A percentile compares a stretch with the other conserved stretches of the same genome.
These are phyloP conservation scores for Tenualosa thibaudeaui DNA, from an alignment of 2,797 vertebrate species.

Conservation along the genomic window DNA sequence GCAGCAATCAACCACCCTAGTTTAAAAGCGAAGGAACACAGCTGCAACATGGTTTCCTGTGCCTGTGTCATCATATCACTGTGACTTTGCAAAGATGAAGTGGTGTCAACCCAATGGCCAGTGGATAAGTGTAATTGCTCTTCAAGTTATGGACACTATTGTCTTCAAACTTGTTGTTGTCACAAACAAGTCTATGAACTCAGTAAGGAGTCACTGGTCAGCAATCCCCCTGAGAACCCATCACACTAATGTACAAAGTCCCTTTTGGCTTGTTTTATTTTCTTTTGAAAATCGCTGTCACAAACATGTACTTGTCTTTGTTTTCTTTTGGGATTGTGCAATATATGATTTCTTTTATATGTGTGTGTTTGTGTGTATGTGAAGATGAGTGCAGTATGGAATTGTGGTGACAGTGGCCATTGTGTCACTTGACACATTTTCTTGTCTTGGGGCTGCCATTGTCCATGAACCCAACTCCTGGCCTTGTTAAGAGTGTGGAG, in stretches of 20 bases:
- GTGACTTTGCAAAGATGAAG: not conserved
- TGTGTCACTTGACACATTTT: not conserved
- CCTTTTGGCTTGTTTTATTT: not conserved
- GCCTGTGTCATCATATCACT: not conserved
- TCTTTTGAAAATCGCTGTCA: not conserved
- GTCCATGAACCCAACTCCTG: not conserved
- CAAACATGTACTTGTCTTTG: not conserved
- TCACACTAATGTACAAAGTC: not conserved
- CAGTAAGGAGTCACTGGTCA: not conserved
- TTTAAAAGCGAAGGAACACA: not conserved
- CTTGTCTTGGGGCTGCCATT: not conserved
- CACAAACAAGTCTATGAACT: slow-evolving; percentile 8
- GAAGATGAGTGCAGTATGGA: not conserved
- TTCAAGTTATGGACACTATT: not conserved
- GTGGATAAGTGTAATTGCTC: not conserved
- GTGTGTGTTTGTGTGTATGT: not conserved
- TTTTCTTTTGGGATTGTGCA: not conserved
- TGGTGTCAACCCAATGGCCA: not conserved
- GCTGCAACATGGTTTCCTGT: not conserved
- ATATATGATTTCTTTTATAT: not conserved
- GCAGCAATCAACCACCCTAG: not conserved
- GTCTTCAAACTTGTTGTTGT: not conserved
- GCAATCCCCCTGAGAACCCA: not conserved
- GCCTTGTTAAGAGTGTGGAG: slow-evolving; percentile 8
- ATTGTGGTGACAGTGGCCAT: not conserved